These are phyloP conservation scores for Hydropsyche tenuis DNA, from an alignment of 1,140 invertebrate species.

Conservation along the genomic window DNA sequence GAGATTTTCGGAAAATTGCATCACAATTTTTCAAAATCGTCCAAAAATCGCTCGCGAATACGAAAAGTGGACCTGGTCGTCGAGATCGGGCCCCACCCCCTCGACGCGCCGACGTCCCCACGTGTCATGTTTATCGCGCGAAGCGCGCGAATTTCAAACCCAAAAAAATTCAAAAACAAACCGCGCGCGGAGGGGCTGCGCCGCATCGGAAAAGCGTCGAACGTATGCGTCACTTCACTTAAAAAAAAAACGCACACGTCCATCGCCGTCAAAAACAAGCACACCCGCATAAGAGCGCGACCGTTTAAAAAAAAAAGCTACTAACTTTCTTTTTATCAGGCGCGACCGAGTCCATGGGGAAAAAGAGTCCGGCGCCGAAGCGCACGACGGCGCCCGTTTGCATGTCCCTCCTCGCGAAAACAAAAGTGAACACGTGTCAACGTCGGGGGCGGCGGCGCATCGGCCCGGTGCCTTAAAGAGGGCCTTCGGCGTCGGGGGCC, in stretches of 20 bases:
- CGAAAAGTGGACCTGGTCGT: neutral
- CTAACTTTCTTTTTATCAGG: conserved; percentile 51
- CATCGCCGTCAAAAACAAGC: neutral
- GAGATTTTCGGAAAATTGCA: too few relatives aligned
- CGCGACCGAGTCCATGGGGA: conserved; percentile 50
- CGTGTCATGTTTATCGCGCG: conserved; percentile 3
- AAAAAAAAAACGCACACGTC: neutral
- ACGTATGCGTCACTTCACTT: too few relatives aligned
- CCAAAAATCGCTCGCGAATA: conserved; percentile 3
- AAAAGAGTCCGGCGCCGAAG: conserved; percentile 50
- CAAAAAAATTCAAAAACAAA: neutral
- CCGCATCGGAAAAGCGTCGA: too few relatives aligned
- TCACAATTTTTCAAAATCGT: neutral
- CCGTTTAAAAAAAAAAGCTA: conserved; percentile 25
- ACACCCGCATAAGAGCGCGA: neutral
- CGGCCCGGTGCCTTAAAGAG: conserved; percentile 53
- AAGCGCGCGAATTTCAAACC: neutral
- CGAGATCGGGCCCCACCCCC: conserved; percentile 1
- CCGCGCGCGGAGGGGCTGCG: neutral
- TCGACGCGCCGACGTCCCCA: neutral
- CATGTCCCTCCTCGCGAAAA: conserved; percentile 53
- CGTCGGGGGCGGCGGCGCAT: conserved; percentile 56
- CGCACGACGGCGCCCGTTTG: conserved; percentile 49
- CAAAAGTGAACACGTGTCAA: conserved; percentile 51
- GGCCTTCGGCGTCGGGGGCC: neutral